These are phyloP conservation scores for Heteractis magnifica DNA, from an alignment of 92 coral and sea anemone genomes.

Conservation along the genomic window DNA sequence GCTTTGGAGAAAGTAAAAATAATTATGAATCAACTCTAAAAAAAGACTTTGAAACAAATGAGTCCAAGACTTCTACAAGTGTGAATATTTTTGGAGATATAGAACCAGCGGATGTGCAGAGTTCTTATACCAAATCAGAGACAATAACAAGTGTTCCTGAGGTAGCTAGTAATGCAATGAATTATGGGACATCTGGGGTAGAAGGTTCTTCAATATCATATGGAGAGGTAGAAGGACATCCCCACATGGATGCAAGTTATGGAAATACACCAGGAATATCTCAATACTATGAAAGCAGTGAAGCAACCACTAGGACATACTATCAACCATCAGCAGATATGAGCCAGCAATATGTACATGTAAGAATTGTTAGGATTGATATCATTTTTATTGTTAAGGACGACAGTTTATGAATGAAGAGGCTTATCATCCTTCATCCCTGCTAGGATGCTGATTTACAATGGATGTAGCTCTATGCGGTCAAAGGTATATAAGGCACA, in stretches of 20 bases:
- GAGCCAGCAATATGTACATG: constrained; percentile 25
- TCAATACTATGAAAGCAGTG: constrained; percentile 18
- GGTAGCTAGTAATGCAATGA: background rate
- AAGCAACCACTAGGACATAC: background rate
- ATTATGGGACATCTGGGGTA: background rate
- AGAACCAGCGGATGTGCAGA: background rate
- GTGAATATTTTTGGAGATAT: background rate
- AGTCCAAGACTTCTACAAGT: background rate
- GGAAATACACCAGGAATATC: background rate
- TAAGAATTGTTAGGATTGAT: constrained; percentile 4
- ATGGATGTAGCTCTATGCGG: no score
- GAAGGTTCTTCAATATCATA: background rate
- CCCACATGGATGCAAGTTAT: background rate
- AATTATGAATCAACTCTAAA: constrained; percentile 12
- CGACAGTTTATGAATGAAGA: background rate
- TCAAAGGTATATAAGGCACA: no score
- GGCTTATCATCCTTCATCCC: background rate
- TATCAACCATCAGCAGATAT: constrained; percentile 15
- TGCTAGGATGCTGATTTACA: background rate
- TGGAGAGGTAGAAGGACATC: background rate
- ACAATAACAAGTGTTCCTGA: constrained; percentile 12
- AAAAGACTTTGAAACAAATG: constrained; percentile 5
- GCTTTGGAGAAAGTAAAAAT: constrained; percentile 62
- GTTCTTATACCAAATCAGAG: background rate
- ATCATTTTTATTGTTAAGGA: no score